phyloP scores from a whole-genome alignment of 2,888 invertebrate species.

The Drosophila pseudotakahashii region DNA sequence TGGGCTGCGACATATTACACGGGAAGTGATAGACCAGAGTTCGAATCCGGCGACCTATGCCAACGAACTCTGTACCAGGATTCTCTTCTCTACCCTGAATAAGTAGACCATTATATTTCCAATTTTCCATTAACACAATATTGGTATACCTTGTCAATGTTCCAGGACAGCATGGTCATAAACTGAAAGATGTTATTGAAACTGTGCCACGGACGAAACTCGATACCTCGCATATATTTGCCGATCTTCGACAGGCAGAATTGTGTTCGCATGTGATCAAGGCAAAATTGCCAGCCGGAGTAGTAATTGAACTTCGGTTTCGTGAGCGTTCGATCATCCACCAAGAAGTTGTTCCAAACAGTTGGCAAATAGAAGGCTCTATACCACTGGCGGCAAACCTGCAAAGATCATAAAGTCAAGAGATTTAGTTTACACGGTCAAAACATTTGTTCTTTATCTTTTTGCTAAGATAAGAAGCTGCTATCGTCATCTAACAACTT shows the following conservation, averaged over 20 bases:
- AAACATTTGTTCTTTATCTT: not conserved
- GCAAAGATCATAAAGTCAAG: not conserved
- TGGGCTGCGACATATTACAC: conserved; percentile 88
- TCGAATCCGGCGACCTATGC: conserved; percentile 86
- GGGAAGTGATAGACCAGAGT: conserved; percentile 90
- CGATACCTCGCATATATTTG: conserved; percentile 87
- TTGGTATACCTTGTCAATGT: conserved; percentile 86
- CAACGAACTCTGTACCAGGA: conserved; percentile 78
- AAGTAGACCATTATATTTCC: not conserved
- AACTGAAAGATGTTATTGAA: conserved; percentile 94
- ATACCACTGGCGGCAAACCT: conserved; percentile 86
- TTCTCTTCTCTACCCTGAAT: conserved; percentile 60
- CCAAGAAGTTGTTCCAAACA: conserved; percentile 90
- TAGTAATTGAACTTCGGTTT: conserved; percentile 91
- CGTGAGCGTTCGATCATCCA: conserved; percentile 90
- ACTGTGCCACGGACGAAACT: conserved; percentile 90
- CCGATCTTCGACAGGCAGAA: conserved; percentile 89
- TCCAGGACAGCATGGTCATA: conserved; percentile 92
- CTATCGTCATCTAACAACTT: not conserved
- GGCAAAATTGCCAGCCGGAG: conserved; percentile 89
- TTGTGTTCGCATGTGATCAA: conserved; percentile 90
- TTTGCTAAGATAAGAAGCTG: not conserved
- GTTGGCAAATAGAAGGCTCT: conserved; percentile 89
- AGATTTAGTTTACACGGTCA: not conserved
- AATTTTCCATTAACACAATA: too few species aligned